A percentile compares a stretch with the other conserved stretches of the same genome.
phyloP scores from a whole-genome alignment of 1,140 invertebrate genomes.

The Saccostrea echinata region DNA sequence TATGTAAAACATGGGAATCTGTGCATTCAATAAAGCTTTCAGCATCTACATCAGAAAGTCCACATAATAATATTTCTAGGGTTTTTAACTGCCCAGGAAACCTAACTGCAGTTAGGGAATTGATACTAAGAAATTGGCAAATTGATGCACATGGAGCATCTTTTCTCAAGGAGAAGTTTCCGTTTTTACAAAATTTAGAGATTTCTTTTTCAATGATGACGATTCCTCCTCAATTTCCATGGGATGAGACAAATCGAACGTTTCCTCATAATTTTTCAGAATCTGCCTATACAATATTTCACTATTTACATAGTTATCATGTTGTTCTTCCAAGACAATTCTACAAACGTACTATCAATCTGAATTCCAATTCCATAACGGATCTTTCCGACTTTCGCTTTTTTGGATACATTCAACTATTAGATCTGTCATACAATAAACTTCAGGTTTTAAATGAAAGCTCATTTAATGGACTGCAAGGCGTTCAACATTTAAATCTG shows the following conservation, averaged over 20 bases:
- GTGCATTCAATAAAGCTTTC: neutral
- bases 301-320: neutral
- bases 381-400: constrained; percentile 60
- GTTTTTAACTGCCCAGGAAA: neutral
- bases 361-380: constrained; percentile 62
- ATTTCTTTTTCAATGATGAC: constrained; percentile 60
- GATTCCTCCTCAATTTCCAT: constrained; percentile 63
- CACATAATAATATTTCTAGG: neutral
- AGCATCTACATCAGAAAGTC: neutral
- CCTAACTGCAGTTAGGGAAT: neutral
- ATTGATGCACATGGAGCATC: neutral
- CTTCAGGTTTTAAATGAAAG: constrained; percentile 48
- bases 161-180: constrained; percentile 54
- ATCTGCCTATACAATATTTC: constrained; percentile 58
- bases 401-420: constrained; percentile 60
- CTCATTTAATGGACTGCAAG: constrained; percentile 58
- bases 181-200: constrained; percentile 65
- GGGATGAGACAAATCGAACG: constrained; percentile 53
- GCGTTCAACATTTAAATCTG: constrained; percentile 62
- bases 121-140: neutral
- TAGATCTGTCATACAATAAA: constrained; percentile 58
- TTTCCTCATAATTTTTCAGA: constrained; percentile 53
- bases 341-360: constrained; percentile 51
- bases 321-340: constrained; percentile 53
- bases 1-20: neutral